Evolutionary conservation across 1,140 invertebrate species (phyloP), one percentile per base, ranked within the genome.

Genomic region (Drosophila navojoa): DNA sequence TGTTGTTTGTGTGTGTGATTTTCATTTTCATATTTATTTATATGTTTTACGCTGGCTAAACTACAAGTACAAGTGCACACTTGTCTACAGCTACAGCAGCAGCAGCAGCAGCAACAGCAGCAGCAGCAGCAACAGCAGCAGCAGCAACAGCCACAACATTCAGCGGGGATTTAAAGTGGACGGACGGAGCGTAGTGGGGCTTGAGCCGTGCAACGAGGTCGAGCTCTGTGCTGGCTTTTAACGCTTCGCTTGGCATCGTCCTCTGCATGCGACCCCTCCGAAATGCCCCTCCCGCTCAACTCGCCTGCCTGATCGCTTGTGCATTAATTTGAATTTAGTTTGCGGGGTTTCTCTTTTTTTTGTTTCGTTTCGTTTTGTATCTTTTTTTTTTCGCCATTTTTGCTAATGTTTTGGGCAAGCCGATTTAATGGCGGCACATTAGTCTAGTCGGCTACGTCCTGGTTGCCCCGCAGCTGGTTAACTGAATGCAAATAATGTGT

Each of bases 11-110:
- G 62, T 63, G 61, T 81, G 73, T 45, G 54, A 53, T 58, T 69
- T 60, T 68, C 47, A 59, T 55, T 75, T 75, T 75, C 67, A 75
- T 75, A 75, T 75, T 75, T 75, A 75, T 75, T 75, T 75, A 71
- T 75, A 71, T 75, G 72, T 75, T 75, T 75, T 73, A 75, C 72
- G 72, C 72, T 75, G 67, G 76, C 76, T 76, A 87, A 86, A 76
- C 81, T 81, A 78, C 72, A 80, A 81, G 76, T 76, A 86, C 76
- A 86, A 86, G 82, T 86, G 82, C 79, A 71, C 82, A 86, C 81
- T 85, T 85, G 81, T 80, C 81, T 78, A 71, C 81, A 64, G 71
- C 76, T 42, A 64, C 35, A 62, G 4, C 27, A 29, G 27, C 27
- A 29, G 27, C 27, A 29, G 4, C 27, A 29, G 27, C 81, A 64